These are phyloP conservation scores for Mergus octosetaceus DNA, from an alignment of 2,797 vertebrate species.

Conservation along the genomic window DNA sequence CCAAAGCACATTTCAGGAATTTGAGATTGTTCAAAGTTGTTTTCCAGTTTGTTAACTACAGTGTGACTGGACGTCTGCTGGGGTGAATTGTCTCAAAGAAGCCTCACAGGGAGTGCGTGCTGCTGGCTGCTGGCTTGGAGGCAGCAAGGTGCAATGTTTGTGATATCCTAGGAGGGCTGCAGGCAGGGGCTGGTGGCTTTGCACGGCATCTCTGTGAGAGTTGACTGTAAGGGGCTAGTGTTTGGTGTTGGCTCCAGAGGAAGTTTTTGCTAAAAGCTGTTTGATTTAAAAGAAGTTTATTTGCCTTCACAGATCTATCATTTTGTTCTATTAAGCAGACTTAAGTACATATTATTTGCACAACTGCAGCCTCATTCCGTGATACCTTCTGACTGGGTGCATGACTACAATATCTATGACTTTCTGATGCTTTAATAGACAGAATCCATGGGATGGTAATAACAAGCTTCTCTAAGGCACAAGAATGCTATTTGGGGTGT, in stretches of 20 bases:
- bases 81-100: neutral
- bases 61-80: neutral
- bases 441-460: neutral
- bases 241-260: neutral
- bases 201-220: neutral
- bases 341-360: neutral
- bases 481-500: neutral
- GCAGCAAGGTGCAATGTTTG: rapidly evolving
- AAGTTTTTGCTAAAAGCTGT: neutral
- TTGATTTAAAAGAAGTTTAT: neutral
- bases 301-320: neutral
- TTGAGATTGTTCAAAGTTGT: neutral
- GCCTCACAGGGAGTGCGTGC: rapidly evolving
- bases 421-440: neutral
- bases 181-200: neutral
- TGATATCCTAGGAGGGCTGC: neutral
- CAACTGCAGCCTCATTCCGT: neutral
- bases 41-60: neutral
- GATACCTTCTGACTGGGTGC: neutral
- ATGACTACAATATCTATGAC: neutral
- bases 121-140: neutral
- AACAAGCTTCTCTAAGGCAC: neutral
- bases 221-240: neutral
- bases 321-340: neutral
- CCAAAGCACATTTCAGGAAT: neutral